A percentile compares a stretch with the other conserved stretches of the same genome.
Evolutionary conservation across 2,797 vertebrate genomes (phyloP).

Genomic region (Amblyopsis hoosieri): DNA sequence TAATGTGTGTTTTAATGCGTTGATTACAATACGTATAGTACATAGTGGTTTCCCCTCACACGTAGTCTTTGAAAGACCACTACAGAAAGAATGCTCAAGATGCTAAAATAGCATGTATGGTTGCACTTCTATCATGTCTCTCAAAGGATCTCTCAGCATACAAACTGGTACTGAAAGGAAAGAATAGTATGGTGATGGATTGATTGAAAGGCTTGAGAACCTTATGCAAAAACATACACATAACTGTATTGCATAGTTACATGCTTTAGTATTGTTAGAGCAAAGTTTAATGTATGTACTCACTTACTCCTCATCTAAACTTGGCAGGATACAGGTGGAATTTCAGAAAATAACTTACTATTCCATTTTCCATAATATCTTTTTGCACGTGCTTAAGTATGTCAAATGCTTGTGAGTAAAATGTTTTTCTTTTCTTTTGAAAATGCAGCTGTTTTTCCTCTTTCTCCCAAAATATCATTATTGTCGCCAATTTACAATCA

Average conservation of each 20-base stretch:
- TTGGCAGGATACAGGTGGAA: slow-evolving; percentile 3
- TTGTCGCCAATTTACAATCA: slow-evolving; percentile 70
- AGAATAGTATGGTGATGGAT: slow-evolving; percentile 37
- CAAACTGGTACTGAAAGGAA: slow-evolving; percentile 13
- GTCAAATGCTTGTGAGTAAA: neutral
- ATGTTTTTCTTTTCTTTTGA: slow-evolving; percentile 26
- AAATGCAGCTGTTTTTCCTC: slow-evolving; percentile 44
- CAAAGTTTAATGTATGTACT: slow-evolving; percentile 56
- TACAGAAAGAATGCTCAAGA: slow-evolving; percentile 28
- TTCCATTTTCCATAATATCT: too few relatives aligned
- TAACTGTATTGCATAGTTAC: slow-evolving; percentile 23
- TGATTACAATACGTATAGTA: slow-evolving; percentile 22
- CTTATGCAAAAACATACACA: slow-evolving; percentile 47
- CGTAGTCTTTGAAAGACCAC: slow-evolving; percentile 16
- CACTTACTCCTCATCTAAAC: slow-evolving; percentile 44
- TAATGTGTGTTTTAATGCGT: slow-evolving; percentile 26
- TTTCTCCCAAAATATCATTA: slow-evolving; percentile 48
- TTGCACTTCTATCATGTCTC: neutral
- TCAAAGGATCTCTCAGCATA: neutral
- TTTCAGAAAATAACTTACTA: too few relatives aligned
- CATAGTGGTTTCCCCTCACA: slow-evolving; percentile 17
- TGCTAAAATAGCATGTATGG: slow-evolving; percentile 6
- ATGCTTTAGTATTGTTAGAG: slow-evolving; percentile 11
- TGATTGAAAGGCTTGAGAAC: slow-evolving; percentile 49
- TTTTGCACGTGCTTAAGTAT: too few relatives aligned